These are phyloP conservation scores for Adelognathus sp. DNA, from an alignment of 2,888 invertebrate species.

Conservation along the genomic window DNA sequence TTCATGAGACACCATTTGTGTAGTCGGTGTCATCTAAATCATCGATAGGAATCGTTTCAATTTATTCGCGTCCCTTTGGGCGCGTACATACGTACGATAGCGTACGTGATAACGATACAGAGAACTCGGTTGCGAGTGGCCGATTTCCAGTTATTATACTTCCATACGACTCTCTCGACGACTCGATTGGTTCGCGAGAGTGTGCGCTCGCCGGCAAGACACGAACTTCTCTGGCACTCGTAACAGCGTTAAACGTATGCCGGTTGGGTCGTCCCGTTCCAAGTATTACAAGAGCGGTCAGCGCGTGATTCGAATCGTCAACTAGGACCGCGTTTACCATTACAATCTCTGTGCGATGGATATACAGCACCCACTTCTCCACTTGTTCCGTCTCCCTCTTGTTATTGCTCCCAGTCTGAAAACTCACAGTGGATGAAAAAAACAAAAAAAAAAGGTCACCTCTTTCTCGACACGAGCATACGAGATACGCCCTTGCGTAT, in stretches of 20 bases:
- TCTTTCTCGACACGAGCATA: too few species aligned
- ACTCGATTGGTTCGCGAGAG: background rate
- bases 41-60: background rate
- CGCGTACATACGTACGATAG: background rate
- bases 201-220: conserved; percentile 46
- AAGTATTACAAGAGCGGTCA: conserved; percentile 73
- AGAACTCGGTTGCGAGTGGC: background rate
- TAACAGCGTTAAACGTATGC: conserved; percentile 64
- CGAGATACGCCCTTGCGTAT: too few species aligned
- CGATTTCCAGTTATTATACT: background rate
- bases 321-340: conserved; percentile 32
- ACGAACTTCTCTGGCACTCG: conserved; percentile 42
- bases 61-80: background rate
- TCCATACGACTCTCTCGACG: background rate
- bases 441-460: too few species aligned
- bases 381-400: background rate
- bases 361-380: conserved; percentile 13
- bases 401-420: background rate
- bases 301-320: conserved; percentile 69
- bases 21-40: background rate
- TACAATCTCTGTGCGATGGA: conserved; percentile 8
- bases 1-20: background rate
- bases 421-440: too few species aligned
- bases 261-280: conserved; percentile 69
- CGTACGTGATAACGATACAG: conserved; percentile 11